These are phyloP conservation scores for Sturnira hondurensis DNA, from an alignment of 2,113 vertebrate genomes.

Conservation along the genomic window DNA sequence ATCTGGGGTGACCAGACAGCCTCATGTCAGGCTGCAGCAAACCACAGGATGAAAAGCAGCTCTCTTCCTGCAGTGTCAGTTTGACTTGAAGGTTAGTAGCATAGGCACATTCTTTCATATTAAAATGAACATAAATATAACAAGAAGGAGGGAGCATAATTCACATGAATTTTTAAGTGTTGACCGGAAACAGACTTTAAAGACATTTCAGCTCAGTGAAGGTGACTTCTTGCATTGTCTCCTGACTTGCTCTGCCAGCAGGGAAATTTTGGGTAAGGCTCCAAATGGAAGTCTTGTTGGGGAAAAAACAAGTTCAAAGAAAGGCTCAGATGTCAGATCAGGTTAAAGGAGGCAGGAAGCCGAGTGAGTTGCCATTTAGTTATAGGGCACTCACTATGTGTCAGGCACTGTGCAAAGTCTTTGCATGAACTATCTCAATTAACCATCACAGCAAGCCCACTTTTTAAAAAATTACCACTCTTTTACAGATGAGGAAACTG, in stretches of 20 bases:
- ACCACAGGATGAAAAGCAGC: not conserved
- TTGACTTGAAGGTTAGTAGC: constrained; percentile 40
- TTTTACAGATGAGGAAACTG: not conserved
- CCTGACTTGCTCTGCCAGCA: not conserved
- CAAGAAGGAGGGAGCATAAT: constrained; percentile 42
- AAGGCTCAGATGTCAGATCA: not conserved
- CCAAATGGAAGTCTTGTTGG: not conserved
- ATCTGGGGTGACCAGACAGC: not conserved
- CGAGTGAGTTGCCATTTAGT: not conserved
- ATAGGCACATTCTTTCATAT: constrained; percentile 54
- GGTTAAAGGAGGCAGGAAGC: not conserved
- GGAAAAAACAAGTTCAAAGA: not conserved
- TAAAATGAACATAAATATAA: constrained; percentile 48
- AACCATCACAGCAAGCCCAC: not conserved
- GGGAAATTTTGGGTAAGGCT: not conserved
- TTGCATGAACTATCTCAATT: not conserved
- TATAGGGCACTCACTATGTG: not conserved
- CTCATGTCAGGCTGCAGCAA: not conserved
- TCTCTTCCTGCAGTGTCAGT: constrained; percentile 13
- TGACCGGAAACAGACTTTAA: constrained; percentile 37
- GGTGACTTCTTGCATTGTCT: not conserved
- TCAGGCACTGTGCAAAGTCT: not conserved
- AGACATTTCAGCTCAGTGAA: constrained; percentile 7
- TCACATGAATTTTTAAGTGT: constrained; percentile 60
- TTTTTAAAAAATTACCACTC: not conserved